Evolutionary conservation across 2,113 vertebrate genomes (phyloP), one percentile per base, ranked within the genome.

Genomic region (Furnarius figulus): DNA sequence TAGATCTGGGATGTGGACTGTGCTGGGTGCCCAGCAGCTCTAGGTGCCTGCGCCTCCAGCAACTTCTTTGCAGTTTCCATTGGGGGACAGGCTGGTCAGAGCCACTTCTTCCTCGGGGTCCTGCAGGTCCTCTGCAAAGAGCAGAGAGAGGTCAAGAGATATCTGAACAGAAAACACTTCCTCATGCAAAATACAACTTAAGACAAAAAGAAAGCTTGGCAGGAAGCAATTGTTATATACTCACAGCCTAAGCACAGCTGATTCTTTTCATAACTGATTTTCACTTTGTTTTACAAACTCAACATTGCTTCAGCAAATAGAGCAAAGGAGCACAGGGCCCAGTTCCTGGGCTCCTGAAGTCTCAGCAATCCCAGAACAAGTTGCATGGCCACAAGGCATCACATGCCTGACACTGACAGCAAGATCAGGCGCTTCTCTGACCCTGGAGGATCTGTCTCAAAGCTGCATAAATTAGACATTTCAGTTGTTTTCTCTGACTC

Each of bases 31-130:
- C 20, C 87, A 56, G 49, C 65, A 75, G 65, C 44, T 87, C 68
- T 97, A 96, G 59, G 93, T 85, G 70, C 63, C 85, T 0, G 5
- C 10, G 5, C 19, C 66, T 85, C 66, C 81, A 44, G 74, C 42
- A 22, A 62, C 71, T 53, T 95, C 97, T 71, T 98, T 96, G 0
- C 87, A 98, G 74, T 93, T 97, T 79, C 98, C 97, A 1, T 93
- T 98, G 61, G 92, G 95, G 37, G 92, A 67, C 10, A 98, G 33
- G 31, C 90, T 88, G 22, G 96, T 97, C 83, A 98, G 96, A 20
- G 97, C 97, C 80, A 98, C 62, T 61, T 95, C 97, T 70, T 98
- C 98, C 61, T 97, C 96, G 0, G 85, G 44, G 40, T 96, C 86
- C 82, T 83, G 95, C 19, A 42, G 33, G 49, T 61, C 24, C 65